These are phyloP conservation scores for Cylas formicarius DNA, from an alignment of 1,140 invertebrate genomes.

Conservation along the genomic window DNA sequence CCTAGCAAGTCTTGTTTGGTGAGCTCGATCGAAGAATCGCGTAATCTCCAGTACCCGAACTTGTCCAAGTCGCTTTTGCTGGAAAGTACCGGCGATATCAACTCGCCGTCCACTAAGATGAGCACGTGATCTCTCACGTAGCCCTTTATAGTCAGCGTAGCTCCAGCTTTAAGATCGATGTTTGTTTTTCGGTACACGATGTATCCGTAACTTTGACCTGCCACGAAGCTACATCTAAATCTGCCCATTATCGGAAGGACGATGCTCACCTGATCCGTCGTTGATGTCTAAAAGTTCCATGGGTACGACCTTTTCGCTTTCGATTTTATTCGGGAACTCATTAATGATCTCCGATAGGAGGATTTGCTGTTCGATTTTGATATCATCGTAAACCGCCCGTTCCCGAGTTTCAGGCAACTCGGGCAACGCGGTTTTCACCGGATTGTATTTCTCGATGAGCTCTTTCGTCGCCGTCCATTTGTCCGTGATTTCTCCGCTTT, in stretches of 20 bases:
- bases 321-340: constrained; percentile 19
- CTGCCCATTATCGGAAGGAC: too few relatives aligned
- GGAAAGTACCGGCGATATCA: constrained; percentile 36
- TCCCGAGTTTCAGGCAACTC: constrained; percentile 26
- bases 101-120: constrained; percentile 43
- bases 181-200: constrained; percentile 45
- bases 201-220: constrained; percentile 53
- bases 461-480: constrained; percentile 42
- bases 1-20: constrained; percentile 19
- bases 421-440: constrained; percentile 41
- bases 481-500: constrained; percentile 45
- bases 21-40: constrained; percentile 34
- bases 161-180: constrained; percentile 27
- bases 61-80: constrained; percentile 33
- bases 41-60: constrained; percentile 44
- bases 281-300: constrained; percentile 54
- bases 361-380: constrained; percentile 22
- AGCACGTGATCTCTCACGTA: constrained; percentile 49
- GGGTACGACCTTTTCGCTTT: constrained; percentile 29
- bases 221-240: constrained; percentile 28
- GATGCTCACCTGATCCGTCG: constrained; percentile 47
- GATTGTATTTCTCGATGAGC: constrained; percentile 38
- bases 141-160: constrained; percentile 42
- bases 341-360: constrained; percentile 36
- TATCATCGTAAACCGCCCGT: constrained; percentile 32